A percentile compares a stretch with the other conserved stretches of the same genome.
These are phyloP conservation scores for Syritta pipiens DNA, from an alignment of 2,888 invertebrate genomes.

Conservation along the genomic window DNA sequence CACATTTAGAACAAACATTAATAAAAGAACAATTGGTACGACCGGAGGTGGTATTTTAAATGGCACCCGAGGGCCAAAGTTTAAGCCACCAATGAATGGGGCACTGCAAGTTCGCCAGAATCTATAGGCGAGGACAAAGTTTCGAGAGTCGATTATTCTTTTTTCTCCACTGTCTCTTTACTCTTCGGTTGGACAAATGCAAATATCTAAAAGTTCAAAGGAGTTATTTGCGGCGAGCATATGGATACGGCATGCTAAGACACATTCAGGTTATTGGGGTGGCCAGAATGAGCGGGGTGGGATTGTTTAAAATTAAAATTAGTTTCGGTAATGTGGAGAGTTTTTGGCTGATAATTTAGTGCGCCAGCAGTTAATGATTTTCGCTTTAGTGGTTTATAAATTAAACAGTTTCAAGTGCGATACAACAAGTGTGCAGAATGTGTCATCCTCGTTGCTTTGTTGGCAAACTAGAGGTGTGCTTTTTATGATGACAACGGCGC, in stretches of 20 bases:
- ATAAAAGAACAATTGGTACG: conserved; percentile 64
- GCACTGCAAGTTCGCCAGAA: conserved; percentile 13
- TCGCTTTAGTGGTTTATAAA: not conserved
- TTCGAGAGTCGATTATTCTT: conserved; percentile 58
- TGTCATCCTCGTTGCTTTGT: too few species aligned
- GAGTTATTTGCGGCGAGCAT: conserved; percentile 54
- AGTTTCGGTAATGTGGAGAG: conserved; percentile 28
- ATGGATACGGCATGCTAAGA: conserved; percentile 46
- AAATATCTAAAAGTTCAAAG: conserved; percentile 54
- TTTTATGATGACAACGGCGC: too few species aligned
- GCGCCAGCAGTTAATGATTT: conserved; percentile 14
- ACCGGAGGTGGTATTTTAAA: conserved; percentile 50
- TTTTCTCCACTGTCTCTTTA: conserved; percentile 6
- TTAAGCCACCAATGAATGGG: conserved; percentile 50
- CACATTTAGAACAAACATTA: conserved; percentile 63
- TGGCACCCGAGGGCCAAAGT: conserved; percentile 57
- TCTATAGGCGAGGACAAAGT: conserved; percentile 53
- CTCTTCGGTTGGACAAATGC: conserved; percentile 51
- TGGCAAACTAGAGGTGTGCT: too few species aligned
- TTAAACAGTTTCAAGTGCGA: not conserved
- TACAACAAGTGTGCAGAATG: not conserved
- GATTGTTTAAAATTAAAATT: conserved; percentile 62
- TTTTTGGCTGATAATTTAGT: conserved; percentile 22
- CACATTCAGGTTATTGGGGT: conserved; percentile 40
- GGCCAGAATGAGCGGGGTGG: conserved; percentile 31